Conservation (phyloP, 2,888 invertebrate species). For the Zhuqinia jingwanae region DNA sequence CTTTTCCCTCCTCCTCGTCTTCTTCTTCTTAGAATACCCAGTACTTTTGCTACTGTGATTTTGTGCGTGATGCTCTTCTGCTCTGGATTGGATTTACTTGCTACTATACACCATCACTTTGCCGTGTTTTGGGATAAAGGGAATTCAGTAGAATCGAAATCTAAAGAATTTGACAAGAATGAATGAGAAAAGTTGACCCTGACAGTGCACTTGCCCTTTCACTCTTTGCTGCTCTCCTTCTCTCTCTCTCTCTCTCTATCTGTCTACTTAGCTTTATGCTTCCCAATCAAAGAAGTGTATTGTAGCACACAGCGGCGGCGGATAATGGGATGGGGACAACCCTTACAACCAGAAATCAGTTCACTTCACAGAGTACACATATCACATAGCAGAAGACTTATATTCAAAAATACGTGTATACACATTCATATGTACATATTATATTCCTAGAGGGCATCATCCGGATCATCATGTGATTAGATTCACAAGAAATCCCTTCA, state of each 20-base stretch:
- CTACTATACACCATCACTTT: too few relatives aligned
- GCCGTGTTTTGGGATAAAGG: constrained; percentile 21
- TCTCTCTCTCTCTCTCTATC: not conserved
- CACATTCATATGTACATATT: too few relatives aligned
- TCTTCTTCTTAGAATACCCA: not conserved
- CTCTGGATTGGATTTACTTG: constrained; percentile 1
- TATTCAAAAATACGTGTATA: too few relatives aligned
- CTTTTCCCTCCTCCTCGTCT: not conserved
- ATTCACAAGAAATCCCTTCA: constrained; percentile 17
- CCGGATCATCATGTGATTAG: constrained; percentile 38
- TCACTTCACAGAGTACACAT: too few relatives aligned
- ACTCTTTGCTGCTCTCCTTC: not conserved
- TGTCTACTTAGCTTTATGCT: constrained; percentile 31
- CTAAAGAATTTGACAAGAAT: constrained; percentile 61
- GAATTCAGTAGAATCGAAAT: constrained; percentile 36
- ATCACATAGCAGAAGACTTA: too few relatives aligned
- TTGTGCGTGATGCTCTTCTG: constrained; percentile 24
- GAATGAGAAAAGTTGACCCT: constrained; percentile 68
- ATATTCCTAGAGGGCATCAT: constrained; percentile 31
- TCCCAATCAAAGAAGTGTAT: not conserved
- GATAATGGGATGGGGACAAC: too few relatives aligned
- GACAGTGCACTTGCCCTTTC: constrained; percentile 54
- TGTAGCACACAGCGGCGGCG: too few relatives aligned
- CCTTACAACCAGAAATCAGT: too few relatives aligned
- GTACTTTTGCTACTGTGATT: not conserved